A percentile compares a stretch with the other conserved stretches of the same genome.
Conservation (phyloP, 2,113 vertebrate genomes). For the Delphinapterus leucas region DNA sequence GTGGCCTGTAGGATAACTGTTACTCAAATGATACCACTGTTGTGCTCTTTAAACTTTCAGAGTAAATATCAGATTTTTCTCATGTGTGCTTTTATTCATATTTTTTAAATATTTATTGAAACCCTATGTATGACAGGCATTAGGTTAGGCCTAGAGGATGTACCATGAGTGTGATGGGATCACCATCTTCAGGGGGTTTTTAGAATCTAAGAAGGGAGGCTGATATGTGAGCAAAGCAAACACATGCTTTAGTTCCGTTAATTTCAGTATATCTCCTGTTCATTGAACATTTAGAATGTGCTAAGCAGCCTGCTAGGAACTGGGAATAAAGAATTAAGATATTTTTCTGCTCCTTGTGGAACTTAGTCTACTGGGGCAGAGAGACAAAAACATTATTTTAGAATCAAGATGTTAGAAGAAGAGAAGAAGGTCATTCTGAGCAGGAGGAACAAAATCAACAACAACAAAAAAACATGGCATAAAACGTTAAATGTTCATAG, state of each 20-base stretch:
- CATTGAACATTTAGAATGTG: neutral
- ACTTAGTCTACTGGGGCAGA: neutral
- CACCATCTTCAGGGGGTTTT: too few species aligned
- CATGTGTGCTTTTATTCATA: neutral
- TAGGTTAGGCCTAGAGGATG: neutral
- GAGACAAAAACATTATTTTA: neutral
- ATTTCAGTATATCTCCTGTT: neutral
- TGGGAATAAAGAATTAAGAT: neutral
- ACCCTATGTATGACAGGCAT: neutral
- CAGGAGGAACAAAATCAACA: neutral
- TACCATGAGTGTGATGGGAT: accelerated
- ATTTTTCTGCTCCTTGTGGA: neutral
- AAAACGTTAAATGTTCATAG: neutral
- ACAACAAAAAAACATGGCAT: neutral
- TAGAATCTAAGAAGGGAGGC: neutral
- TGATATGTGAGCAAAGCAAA: neutral
- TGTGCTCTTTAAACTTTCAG: neutral
- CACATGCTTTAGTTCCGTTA: accelerated
- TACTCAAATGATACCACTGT: neutral
- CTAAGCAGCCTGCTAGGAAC: neutral
- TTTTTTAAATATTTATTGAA: neutral
- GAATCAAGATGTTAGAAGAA: neutral
- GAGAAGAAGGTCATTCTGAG: neutral
- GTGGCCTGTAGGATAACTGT: neutral
- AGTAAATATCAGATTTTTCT: neutral